Evolutionary conservation across 2,113 vertebrate species (phyloP), one percentile per base, ranked within the genome.

Genomic region (Sturnus vulgaris): DNA sequence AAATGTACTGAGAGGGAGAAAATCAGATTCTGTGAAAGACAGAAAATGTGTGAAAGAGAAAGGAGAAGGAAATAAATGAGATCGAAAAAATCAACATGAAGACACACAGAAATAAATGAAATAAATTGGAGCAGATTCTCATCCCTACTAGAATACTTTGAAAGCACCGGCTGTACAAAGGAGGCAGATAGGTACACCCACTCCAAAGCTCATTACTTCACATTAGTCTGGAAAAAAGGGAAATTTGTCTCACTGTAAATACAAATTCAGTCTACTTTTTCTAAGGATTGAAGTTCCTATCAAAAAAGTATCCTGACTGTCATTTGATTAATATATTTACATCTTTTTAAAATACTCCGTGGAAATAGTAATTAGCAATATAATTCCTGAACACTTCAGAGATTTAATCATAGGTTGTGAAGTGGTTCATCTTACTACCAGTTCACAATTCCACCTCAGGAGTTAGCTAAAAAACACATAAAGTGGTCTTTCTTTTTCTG

Each of bases 281-380:
- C 46, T 61, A 47, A 73, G 47, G 23, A 15, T 50, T 59, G 69
- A 47, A 22, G 42, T 86, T 22, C 2, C 3, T 86, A 23, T 90
- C 55, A 70, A 73, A 86, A 87, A 90, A 18, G 13, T 64, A 39
- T 61, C 39, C 24, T 83, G 30, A 64, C 39, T 86, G 92, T 88
- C 76, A 60, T 88, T 70, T 78, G 31, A 64, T 37, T 42, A 68
- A 40, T 17, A 88, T 21, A 65, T 61, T 70, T 57, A 83, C 22
- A 40, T 53, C 24, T 83, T 95, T 86, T 40, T 2, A 70, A 83
- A 64, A 61, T 10, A 79, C 66, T 73, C 21, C 15, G 18, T 56
- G 37, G 75, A 86, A 93, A 91, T 66, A 94, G n/a, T 85, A 90
- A 88, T 88, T 93, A 91, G 23, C 71, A 78, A 64, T 68, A 55